Evolutionary conservation across 2,888 invertebrate species (phyloP), one percentile per base, ranked within the genome.

Genomic region (Hypselothyrea guttata): DNA sequence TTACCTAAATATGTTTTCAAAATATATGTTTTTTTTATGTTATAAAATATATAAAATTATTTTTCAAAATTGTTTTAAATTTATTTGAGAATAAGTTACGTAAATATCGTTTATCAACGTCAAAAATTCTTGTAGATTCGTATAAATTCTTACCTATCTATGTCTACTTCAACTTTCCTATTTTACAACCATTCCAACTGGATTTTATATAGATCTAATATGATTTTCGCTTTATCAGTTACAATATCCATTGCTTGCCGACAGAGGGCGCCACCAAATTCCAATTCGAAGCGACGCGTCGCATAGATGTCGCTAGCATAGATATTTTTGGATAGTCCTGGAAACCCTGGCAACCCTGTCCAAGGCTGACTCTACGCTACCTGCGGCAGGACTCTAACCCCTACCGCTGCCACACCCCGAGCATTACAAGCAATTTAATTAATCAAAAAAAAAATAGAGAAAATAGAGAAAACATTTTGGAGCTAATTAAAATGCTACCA

Each of bases 401-500:
- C 42, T 65, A 52, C 44, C 53, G 41, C 41, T 27, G 0, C 55
- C 30, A 9, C 49, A 46, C 52, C 49, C 56, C 41, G 18, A 44
- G 42, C 73, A 47, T 78, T 79, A 83, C 81, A 67, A 60, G 64
- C 73, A 67, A 45, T 84, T 84, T 85, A 82, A 81, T 81, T 83
- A 81, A 81, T 85, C 81, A 84, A 59, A 57, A 18, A 49, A 62
- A 57, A 53, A 54, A 45, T 15, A 33, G 13, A 30, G 35, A 27
- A 35, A 27, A 38, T 22, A 22, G 5, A 22, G 5, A 22, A 5
- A 22, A 38, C n/a, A 41, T 41, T 41, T 41, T 54, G 48, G 58
- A 71, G 73, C 79, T 81, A 84, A 81, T 81, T 84, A 84, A 81
- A 78, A 68, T 75, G 79, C 79, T 75, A 72, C 82, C 85, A 84